phyloP scores from a whole-genome alignment of 1,140 invertebrate genomes.

The Chironomus tepperi region DNA sequence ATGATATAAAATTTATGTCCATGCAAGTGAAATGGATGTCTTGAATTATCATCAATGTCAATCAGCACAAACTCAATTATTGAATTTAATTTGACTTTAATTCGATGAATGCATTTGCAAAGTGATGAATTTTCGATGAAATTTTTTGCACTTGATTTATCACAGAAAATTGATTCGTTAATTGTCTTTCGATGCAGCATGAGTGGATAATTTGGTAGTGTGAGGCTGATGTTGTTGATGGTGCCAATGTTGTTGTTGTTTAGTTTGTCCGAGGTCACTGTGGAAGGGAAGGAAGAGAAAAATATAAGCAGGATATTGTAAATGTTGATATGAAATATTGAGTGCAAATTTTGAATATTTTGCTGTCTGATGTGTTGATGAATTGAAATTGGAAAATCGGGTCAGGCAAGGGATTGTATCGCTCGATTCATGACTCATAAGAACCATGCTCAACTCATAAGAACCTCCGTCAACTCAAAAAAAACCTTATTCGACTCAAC shows the following conservation, averaged over 20 bases:
- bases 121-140: constrained; percentile 24
- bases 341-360: too few species aligned
- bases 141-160: constrained; percentile 25
- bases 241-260: constrained; percentile 30
- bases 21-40: constrained; percentile 39
- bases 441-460: too few species aligned
- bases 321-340: not conserved
- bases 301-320: not conserved
- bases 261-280: not conserved
- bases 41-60: constrained; percentile 33
- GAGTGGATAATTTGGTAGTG: constrained; percentile 49
- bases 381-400: too few species aligned
- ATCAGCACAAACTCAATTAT: constrained; percentile 36
- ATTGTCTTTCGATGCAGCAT: constrained; percentile 45
- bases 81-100: constrained; percentile 27
- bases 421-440: too few species aligned
- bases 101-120: constrained; percentile 27
- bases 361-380: too few species aligned
- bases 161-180: constrained; percentile 34
- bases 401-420: too few species aligned
- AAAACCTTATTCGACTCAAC: too few species aligned
- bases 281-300: too few species aligned
- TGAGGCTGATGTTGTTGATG: constrained; percentile 50
- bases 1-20: constrained; percentile 38
- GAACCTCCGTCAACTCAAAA: too few species aligned